A percentile compares a stretch with the other conserved stretches of the same genome.
phyloP scores from a whole-genome alignment of 2,113 vertebrate genomes.

The Muntiacus muntjak region DNA sequence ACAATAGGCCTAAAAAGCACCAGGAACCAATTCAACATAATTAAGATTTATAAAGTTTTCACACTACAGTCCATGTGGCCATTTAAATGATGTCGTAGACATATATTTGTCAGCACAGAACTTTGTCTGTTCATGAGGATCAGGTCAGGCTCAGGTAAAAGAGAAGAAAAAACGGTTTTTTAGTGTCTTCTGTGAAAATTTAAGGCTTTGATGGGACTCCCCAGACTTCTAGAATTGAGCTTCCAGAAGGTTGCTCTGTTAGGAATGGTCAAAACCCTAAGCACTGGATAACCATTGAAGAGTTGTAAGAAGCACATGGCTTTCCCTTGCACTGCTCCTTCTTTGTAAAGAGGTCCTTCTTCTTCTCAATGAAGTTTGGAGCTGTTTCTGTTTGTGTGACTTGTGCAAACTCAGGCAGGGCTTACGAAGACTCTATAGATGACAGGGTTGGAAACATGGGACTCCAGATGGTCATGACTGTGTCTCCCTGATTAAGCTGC shows the following conservation, averaged over 20 bases:
- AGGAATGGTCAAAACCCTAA: not conserved
- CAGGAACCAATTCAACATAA: not conserved
- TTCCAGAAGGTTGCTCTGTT: not conserved
- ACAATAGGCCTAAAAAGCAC: not conserved
- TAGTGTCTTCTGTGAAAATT: not conserved
- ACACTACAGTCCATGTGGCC: not conserved
- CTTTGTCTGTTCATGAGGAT: not conserved
- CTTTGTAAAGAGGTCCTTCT: not conserved
- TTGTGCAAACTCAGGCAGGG: not conserved
- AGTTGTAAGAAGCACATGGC: fast-evolving
- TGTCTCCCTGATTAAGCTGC: slow-evolving; percentile 61
- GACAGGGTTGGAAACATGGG: too few species aligned
- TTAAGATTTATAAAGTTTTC: not conserved
- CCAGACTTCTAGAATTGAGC: not conserved
- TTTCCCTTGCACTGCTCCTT: not conserved
- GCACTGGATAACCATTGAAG: not conserved
- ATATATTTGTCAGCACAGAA: not conserved
- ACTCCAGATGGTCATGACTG: not conserved
- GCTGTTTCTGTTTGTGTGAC: not conserved
- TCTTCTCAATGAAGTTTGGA: not conserved
- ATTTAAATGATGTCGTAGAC: not conserved
- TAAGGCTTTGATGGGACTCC: too few species aligned
- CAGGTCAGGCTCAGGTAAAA: not conserved
- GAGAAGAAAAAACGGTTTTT: not conserved
- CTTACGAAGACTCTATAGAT: not conserved